These are phyloP conservation scores for Hydrotaea cyrtoneurina DNA, from an alignment of 2,888 invertebrate species.

Conservation along the genomic window DNA sequence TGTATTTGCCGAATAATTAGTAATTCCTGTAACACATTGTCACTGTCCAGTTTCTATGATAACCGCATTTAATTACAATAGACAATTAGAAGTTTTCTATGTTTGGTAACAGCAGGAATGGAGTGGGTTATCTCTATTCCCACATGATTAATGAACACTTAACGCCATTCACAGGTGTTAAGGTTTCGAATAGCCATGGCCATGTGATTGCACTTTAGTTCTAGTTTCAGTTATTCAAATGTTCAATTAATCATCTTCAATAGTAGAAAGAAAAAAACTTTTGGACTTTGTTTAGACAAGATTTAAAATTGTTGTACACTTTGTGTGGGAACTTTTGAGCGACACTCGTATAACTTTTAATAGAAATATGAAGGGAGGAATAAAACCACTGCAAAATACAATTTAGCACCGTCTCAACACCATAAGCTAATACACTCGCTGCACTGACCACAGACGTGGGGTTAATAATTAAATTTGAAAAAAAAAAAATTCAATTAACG, in stretches of 20 bases:
- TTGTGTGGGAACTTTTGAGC: background rate
- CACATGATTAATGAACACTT: too few relatives aligned
- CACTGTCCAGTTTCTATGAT: too few relatives aligned
- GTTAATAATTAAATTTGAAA: conserved; percentile 54
- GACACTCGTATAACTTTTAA: background rate
- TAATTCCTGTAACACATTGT: background rate
- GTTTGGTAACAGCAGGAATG: too few relatives aligned
- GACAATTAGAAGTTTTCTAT: too few relatives aligned
- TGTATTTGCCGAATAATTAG: background rate
- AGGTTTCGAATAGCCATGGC: too few relatives aligned
- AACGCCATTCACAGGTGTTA: too few relatives aligned
- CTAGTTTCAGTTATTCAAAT: background rate
- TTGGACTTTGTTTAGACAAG: background rate
- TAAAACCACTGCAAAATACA: conserved; percentile 40
- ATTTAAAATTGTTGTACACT: too few relatives aligned
- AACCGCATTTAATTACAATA: too few relatives aligned
- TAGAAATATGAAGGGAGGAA: background rate
- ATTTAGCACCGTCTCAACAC: conserved; percentile 34
- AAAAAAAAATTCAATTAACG: conserved; percentile 64
- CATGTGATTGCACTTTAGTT: too few relatives aligned
- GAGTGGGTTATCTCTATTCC: too few relatives aligned
- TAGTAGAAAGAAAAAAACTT: background rate
- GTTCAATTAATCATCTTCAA: background rate
- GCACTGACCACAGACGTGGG: background rate
- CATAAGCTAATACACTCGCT: background rate